phyloP scores from a whole-genome alignment of 23 tunicate genomes.

The Aplidium turbinatum region DNA sequence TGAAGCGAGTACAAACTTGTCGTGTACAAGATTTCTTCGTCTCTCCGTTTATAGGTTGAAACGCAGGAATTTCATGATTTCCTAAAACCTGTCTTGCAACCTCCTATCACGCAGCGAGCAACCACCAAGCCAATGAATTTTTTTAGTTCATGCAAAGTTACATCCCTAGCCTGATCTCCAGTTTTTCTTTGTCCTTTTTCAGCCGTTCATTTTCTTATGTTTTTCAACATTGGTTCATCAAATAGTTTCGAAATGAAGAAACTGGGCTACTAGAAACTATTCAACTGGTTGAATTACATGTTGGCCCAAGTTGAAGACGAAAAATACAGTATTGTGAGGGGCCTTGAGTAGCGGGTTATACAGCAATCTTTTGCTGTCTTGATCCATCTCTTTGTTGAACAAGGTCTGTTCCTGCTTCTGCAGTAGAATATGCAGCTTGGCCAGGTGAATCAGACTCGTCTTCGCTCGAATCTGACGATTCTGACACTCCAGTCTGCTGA shows the following conservation, averaged over 20 bases:
- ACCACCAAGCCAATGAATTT: constrained; percentile 30
- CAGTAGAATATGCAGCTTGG: constrained; percentile 22
- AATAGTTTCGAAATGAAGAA: constrained; percentile 22
- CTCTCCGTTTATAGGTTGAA: constrained; percentile 2
- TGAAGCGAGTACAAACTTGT: constrained; percentile 32
- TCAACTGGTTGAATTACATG: constrained; percentile 25
- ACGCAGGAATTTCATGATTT: constrained; percentile 25
- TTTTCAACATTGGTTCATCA: constrained; percentile 43
- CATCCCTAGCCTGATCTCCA: constrained; percentile 34
- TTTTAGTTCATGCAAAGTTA: constrained; percentile 24
- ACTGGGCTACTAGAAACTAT: constrained; percentile 19
- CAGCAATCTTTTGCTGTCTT: constrained; percentile 26
- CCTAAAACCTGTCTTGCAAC: constrained; percentile 15
- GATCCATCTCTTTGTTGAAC: constrained; percentile 33
- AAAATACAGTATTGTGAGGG: constrained; percentile 21
- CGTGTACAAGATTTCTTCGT: constrained; percentile 33
- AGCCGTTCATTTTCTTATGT: constrained; percentile 34
- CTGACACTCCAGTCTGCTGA: constrained; percentile 13
- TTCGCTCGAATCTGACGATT: background rate
- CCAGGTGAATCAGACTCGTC: constrained; percentile 20
- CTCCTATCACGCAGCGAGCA: constrained; percentile 15
- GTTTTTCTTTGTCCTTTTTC: constrained; percentile 18
- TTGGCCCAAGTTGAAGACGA: constrained; percentile 27
- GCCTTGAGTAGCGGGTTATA: constrained; percentile 29
- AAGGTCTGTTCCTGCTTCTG: constrained; percentile 10